Base-by-base conservation (phyloP, 2,113 vertebrate genomes). In the Edolisoma coerulescens region DNA sequence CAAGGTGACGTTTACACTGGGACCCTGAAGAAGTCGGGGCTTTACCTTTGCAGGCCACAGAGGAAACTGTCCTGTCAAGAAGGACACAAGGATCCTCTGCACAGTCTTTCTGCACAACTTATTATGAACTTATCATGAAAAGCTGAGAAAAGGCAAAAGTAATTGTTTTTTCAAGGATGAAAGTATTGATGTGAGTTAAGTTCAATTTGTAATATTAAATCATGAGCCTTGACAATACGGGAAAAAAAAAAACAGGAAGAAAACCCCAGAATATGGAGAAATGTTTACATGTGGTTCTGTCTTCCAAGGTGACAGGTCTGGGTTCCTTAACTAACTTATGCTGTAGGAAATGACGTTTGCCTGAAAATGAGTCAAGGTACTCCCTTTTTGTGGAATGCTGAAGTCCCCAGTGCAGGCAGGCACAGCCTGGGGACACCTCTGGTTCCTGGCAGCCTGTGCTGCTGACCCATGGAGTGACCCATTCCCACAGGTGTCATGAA, bases 351-450 rank as follows among this genome's bases (percentile, higher is more conserved):
- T 28, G 4, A n/a, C 9, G 20, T 42, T 53, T 56, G 19, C 23
- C 37, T 77, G 37, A 44, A 42, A 79, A 26, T 30, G 15, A 44
- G 44, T 23, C 10, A 13, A 53, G 24, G 50, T 50, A 3, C 9
- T 64, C 28, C 30, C 28, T 49, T 53, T 68, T 10, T 11, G 1
- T 2, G 10, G 45, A 1, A 35, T 50, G 45, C 68, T 41, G 57
- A 44, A 44, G 68, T 15, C 14, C 53, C 1, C 2, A 32, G 71
- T 0, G 0, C 27, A 74, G 75, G 21, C 56, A 68, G 6, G 13
- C 26, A 5, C 28, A 35, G 64, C 5, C 11, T 15, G 21, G 13
- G 53, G 22, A 30, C 20, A 10, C 22, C 64, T 30, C 19, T 16
- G 16, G 23, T 70, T 56, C 35, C 56, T 7, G 18, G 28, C 4